phyloP scores from a whole-genome alignment of 2,113 vertebrate species.

The Seriola rivoliana region DNA sequence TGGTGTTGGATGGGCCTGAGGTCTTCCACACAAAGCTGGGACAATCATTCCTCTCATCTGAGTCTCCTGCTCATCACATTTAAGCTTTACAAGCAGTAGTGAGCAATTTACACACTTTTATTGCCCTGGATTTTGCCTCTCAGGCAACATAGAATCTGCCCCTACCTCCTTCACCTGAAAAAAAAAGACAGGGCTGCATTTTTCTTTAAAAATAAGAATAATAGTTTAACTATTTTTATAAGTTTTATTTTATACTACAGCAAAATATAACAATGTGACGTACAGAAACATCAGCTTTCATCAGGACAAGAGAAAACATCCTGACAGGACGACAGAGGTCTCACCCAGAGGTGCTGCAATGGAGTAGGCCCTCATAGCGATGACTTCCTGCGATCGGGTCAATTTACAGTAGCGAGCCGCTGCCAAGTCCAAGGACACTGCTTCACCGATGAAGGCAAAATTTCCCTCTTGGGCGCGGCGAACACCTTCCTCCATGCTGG shows the following conservation, averaged over 20 bases:
- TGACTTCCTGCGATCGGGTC: conserved; percentile 82
- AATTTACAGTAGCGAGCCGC: conserved; percentile 88
- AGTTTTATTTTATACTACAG: no score
- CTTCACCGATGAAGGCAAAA: conserved; percentile 92
- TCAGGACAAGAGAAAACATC: not conserved
- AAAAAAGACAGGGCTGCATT: no score
- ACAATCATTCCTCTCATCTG: no score
- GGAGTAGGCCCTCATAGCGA: conserved; percentile 86
- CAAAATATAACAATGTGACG: not conserved
- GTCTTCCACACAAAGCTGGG: no score
- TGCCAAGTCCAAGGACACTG: conserved; percentile 86
- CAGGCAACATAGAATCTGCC: not conserved
- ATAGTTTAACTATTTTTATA: no score
- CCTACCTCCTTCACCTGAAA: not conserved
- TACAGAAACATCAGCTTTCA: no score
- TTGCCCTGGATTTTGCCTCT: not conserved
- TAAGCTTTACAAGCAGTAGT: not conserved
- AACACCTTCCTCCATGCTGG: conserved; percentile 85
- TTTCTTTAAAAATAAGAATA: no score
- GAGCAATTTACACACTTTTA: no score
- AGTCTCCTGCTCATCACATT: not conserved
- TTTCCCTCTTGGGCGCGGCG: conserved; percentile 84
- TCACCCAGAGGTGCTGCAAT: conserved; percentile 87
- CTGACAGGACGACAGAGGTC: not conserved
- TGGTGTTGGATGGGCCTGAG: no score